These are phyloP conservation scores for Hiodon tergisus DNA, from an alignment of 2,113 vertebrate genomes.

Conservation along the genomic window DNA sequence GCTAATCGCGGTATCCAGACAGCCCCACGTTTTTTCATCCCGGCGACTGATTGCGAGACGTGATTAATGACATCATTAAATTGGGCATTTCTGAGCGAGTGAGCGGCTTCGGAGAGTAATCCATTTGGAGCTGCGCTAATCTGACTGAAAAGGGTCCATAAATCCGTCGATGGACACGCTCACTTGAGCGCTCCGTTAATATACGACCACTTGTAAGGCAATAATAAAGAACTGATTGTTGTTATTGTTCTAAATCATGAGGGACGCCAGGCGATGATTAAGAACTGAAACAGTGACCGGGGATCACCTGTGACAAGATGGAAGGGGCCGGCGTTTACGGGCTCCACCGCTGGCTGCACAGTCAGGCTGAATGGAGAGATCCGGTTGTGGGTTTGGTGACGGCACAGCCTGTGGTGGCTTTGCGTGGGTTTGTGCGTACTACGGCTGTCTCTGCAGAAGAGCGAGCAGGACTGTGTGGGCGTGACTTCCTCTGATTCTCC, in stretches of 20 bases:
- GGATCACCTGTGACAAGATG: too few relatives aligned
- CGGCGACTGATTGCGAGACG: slow-evolving; percentile 6
- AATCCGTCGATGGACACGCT: not conserved
- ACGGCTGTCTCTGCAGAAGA: too few relatives aligned
- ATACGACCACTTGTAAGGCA: not conserved
- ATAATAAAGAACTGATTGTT: not conserved
- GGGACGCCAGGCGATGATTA: not conserved
- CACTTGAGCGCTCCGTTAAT: not conserved
- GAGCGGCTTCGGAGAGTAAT: not conserved
- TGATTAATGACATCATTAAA: slow-evolving; percentile 23
- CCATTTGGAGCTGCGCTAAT: not conserved
- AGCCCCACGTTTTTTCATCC: not conserved
- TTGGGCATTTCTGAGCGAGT: slow-evolving; percentile 1
- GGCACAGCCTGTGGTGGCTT: too few relatives aligned
- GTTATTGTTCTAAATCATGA: not conserved
- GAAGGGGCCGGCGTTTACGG: too few relatives aligned
- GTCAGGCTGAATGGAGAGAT: too few relatives aligned
- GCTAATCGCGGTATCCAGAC: slow-evolving; percentile 4
- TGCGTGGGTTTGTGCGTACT: too few relatives aligned
- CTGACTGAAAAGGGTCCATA: not conserved
- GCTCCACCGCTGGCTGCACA: too few relatives aligned
- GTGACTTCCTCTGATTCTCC: too few relatives aligned
- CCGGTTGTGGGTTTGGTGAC: too few relatives aligned
- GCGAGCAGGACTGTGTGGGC: too few relatives aligned
- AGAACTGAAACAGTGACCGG: too few relatives aligned